Conservation (phyloP, 1,140 invertebrate genomes). For the Drosophila rufa region DNA sequence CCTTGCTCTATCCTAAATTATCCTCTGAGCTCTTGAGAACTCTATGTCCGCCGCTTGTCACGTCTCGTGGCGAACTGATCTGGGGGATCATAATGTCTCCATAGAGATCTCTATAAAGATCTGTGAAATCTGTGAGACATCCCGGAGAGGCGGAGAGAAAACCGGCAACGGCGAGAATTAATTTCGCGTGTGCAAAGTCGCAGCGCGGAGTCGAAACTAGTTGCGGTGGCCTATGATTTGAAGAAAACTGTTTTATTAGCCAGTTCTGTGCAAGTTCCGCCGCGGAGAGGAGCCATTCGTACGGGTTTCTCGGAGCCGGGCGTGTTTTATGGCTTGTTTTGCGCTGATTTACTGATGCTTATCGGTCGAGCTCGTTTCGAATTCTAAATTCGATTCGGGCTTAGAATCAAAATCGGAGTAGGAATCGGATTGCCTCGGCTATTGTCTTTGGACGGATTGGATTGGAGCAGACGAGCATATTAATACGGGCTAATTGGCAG, state of each 20-base stretch:
- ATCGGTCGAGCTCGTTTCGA: constrained; percentile 70
- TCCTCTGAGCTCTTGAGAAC: not conserved
- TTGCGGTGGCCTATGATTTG: constrained; percentile 41
- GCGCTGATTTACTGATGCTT: constrained; percentile 76
- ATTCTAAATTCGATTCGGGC: constrained; percentile 41
- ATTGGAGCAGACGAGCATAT: constrained; percentile 53
- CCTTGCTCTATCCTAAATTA: not conserved
- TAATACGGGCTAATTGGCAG: constrained; percentile 74
- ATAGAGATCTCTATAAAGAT: constrained; percentile 6
- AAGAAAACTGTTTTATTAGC: constrained; percentile 59
- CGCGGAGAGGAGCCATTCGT: constrained; percentile 48
- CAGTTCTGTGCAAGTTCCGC: constrained; percentile 47
- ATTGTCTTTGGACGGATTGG: constrained; percentile 40
- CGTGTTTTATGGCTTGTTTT: constrained; percentile 74
- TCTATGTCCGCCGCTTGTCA: constrained; percentile 48
- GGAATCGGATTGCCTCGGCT: constrained; percentile 8
- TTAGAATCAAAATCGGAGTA: constrained; percentile 7
- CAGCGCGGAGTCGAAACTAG: constrained; percentile 41
- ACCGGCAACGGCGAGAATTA: constrained; percentile 54
- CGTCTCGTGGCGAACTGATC: constrained; percentile 67
- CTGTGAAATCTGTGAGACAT: constrained; percentile 27
- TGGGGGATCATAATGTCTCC: constrained; percentile 9
- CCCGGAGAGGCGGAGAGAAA: constrained; percentile 46
- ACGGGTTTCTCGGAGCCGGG: constrained; percentile 53
- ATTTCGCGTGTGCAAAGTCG: constrained; percentile 53